Base-by-base conservation (phyloP, 2,113 vertebrate species). In the Platysternon megacephalum region DNA sequence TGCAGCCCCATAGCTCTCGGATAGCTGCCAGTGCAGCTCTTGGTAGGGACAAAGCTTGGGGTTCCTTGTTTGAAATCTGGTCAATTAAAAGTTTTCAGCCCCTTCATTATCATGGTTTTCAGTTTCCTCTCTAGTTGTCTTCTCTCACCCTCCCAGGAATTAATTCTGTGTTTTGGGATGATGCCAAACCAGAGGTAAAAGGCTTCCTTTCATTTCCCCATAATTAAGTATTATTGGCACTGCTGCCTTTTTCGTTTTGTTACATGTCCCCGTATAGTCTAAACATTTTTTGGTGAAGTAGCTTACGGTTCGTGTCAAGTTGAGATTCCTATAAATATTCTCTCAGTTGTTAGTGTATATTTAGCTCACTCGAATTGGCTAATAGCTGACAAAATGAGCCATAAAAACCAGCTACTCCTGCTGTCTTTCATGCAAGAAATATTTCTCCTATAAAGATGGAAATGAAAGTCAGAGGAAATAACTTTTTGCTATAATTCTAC, bases 101-200 rank as follows among this genome's bases (percentile, higher is more conserved):
- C 94, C 49, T 3, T 95, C 87, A 85, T 97, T 95, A 96, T 97
- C 93, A 92, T 91, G 91, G 91, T 94, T 97, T 97, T 96, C 97
- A 97, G 93, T 95, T 96, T 97, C 96, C 96, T 97, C 96, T 96
- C 94, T 97, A 95, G 95, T 88, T 97, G 95, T 96, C 90, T 97
- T 91, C 96, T 96, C 96, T 93, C 88, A 91, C 92, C 91, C 94
- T 94, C 83, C 94, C 89, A 87, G 95, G 96, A 97, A 97, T 97
- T 97, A 97, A 95, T 89, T 96, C 90, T 72, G 81, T 92, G 91
- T 92, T 90, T 82, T 97, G 96, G 95, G 96, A 95, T 87, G 83
- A 89, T 0, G 95, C 97, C 96, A 97, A 97, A 95, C 52, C 39
- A 96, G 93, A 93, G 90, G 93, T 91, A 96, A 97, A 97, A 95